Base-by-base conservation (phyloP, 2,797 vertebrate genomes). In the Champsocephalus gunnari region DNA sequence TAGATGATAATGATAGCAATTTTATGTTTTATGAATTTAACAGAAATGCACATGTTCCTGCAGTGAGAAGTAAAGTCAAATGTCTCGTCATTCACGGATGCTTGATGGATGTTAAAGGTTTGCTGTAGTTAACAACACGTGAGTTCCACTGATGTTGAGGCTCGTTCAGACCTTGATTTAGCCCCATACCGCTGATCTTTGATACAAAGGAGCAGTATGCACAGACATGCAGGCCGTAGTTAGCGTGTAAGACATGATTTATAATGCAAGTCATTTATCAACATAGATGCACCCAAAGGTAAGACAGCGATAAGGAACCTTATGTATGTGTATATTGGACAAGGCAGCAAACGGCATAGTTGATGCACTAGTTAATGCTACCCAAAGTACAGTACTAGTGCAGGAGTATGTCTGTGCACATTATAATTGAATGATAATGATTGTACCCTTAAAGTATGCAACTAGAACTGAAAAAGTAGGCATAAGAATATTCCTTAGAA, bases 231-330 rank as follows among this genome's bases (percentile, higher is more conserved):
- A 28, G 11, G 17, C n/a, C 9, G 69, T 58, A 38, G 65, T 62
- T 80, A 47, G 58, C 70, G 61, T 59, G 32, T 13, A 12, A 8
- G 65, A 56, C 60, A 66, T 44, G 65, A 70, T 76, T 70, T 66
- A 76, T 70, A 60, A 60, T 53, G 12, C 21, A 12, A 47, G 56
- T 71, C 56, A 19, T 83, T 77, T 49, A 66, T 76, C 68, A 73
- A 28, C n/a, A 66, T 57, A 57, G 76, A 76, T 60, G 38, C 45
- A 11, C 58, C 16, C 16, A 69, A 65, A 66, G 50, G 54, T 69
- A 24, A 53, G 63, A 49, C 54, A 47, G 38, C 43, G 76, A 75
- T 75, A 60, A 74, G 66, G 47, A 57, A 28, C 24, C 45, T 47
- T 56, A 47, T 56, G 48, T 24, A 24, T 66, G 67, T 64, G 21